Percentiles rank a stretch among this genome's conserved stretches.
Evolutionary conservation across 2,888 invertebrate species (phyloP).

Genomic region (Ormyrus nitidulus): DNA sequence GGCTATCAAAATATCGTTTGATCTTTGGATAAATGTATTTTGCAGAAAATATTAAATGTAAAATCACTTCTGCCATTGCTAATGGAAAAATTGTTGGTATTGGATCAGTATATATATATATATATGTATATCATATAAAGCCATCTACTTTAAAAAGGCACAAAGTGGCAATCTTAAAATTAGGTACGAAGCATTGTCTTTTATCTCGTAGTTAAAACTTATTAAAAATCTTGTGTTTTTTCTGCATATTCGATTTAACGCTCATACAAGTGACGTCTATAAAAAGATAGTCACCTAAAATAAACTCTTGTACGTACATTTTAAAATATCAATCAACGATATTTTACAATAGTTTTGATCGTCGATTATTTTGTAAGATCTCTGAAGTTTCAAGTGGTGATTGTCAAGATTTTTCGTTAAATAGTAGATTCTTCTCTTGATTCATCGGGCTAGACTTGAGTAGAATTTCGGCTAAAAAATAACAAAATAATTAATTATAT

Average conservation of each 20-base stretch:
- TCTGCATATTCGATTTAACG: slow-evolving; percentile 22
- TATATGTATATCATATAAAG: slow-evolving; percentile 41
- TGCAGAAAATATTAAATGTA: slow-evolving; percentile 45
- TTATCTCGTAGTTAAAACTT: slow-evolving; percentile 38
- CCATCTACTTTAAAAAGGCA: slow-evolving; percentile 58
- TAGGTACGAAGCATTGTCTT: slow-evolving; percentile 54
- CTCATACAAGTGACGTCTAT: slow-evolving; percentile 35
- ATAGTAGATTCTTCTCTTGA: slow-evolving; percentile 43
- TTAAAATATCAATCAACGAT: slow-evolving; percentile 47
- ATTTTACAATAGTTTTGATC: slow-evolving; percentile 32
- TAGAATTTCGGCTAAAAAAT: slow-evolving; percentile 73
- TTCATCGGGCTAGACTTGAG: slow-evolving; percentile 70
- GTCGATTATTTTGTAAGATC: slow-evolving; percentile 32
- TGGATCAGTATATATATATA: slow-evolving; percentile 29
- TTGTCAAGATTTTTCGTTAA: slow-evolving; percentile 58
- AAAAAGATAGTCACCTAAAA: slow-evolving; percentile 51
- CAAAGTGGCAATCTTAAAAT: slow-evolving; percentile 59
- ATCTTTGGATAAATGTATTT: slow-evolving; percentile 56
- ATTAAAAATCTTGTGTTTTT: slow-evolving; percentile 47
- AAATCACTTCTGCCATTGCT: slow-evolving; percentile 41
- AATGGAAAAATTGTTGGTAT: slow-evolving; percentile 47
- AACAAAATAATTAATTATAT: slow-evolving; percentile 57
- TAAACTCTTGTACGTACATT: slow-evolving; percentile 54
- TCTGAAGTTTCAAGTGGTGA: slow-evolving; percentile 45
- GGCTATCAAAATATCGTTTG: slow-evolving; percentile 55